These are phyloP conservation scores for Brachionus calyciflorus DNA, from an alignment of 1,140 invertebrate genomes.

Conservation along the genomic window DNA sequence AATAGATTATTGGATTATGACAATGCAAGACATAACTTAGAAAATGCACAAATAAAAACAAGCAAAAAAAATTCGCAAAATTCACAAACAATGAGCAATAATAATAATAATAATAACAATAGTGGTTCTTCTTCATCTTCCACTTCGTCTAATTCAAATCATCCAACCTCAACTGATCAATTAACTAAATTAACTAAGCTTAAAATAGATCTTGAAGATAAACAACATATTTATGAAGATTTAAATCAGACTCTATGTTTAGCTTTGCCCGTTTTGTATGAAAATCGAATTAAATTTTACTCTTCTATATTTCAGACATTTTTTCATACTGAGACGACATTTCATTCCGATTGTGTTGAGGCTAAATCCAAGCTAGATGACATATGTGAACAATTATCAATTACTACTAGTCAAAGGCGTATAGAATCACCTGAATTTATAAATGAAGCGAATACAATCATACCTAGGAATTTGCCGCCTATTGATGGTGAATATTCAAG, in stretches of 20 bases:
- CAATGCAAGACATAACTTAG: conserved; percentile 28
- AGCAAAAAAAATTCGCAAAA: conserved; percentile 1
- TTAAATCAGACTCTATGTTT: conserved; percentile 39
- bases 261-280: conserved; percentile 20
- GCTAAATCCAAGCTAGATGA: conserved; percentile 36
- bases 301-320: conserved; percentile 42
- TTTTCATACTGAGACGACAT: conserved; percentile 45
- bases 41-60: conserved; percentile 24
- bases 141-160: not conserved
- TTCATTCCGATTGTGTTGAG: conserved; percentile 44
- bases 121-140: conserved; percentile 14
- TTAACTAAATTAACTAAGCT: conserved; percentile 42
- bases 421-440: not conserved
- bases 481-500: not conserved
- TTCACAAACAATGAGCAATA: not conserved
- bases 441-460: not conserved
- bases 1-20: conserved; percentile 40
- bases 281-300: conserved; percentile 40
- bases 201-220: conserved; percentile 43
- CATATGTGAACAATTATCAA: conserved; percentile 13
- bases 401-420: not conserved
- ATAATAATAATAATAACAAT: not conserved
- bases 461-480: not conserved
- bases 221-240: conserved; percentile 40
- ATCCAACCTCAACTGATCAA: conserved; percentile 24